Percentiles rank a stretch among this genome's conserved stretches.
Conservation (phyloP, 1,140 invertebrate genomes). For the Pollicipes pollicipes region DNA sequence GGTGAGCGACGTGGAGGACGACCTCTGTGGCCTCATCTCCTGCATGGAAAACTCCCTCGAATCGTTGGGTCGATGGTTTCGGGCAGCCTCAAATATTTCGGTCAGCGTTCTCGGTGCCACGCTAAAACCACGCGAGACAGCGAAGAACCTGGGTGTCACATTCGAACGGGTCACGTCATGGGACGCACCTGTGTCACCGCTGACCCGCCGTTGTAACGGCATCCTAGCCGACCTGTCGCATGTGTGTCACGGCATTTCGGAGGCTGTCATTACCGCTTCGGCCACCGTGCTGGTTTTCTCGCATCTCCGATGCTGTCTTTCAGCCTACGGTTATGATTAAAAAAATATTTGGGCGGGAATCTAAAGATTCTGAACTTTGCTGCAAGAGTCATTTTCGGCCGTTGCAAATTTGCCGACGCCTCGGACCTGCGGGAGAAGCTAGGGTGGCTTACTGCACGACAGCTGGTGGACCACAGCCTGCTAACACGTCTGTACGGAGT, state of each 20-base stretch:
- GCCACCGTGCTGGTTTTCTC: too few species aligned
- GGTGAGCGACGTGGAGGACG: background rate
- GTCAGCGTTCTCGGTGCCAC: background rate
- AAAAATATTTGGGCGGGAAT: background rate
- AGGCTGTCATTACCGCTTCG: too few species aligned
- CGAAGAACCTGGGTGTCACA: background rate
- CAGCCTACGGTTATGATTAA: background rate
- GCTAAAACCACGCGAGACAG: background rate
- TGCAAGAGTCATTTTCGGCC: background rate
- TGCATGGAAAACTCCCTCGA: background rate
- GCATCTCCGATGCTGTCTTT: background rate
- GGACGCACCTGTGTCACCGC: background rate
- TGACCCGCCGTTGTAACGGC: background rate
- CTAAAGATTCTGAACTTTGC: background rate
- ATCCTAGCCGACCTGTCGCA: background rate
- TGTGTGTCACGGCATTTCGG: too few species aligned
- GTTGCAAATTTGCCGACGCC: background rate
- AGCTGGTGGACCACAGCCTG: background rate
- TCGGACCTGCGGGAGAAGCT: background rate
- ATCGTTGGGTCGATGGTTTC: background rate
- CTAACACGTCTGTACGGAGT: background rate
- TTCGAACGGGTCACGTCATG: background rate
- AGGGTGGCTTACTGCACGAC: background rate
- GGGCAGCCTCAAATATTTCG: background rate
- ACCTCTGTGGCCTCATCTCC: background rate